Base-by-base conservation (phyloP, 64 coral and sea anemone species). In the Cladopsammia gracilis region DNA sequence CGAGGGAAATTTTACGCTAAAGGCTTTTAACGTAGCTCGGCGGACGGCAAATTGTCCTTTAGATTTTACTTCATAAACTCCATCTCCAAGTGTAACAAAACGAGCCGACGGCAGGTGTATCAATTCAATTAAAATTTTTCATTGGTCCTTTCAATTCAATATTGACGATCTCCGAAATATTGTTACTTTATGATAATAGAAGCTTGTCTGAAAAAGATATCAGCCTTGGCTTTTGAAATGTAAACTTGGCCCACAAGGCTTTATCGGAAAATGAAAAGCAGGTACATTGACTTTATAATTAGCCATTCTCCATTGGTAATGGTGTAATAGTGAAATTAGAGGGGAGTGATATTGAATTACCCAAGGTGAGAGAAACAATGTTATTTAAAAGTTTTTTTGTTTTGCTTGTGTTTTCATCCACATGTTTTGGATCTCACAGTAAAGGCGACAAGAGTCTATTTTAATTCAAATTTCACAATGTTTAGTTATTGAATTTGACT, bases 401-500 rank as follows among this genome's bases (percentile, higher is more conserved):
- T 34, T 44, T 60, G 25, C 18, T 64, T 64, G 57, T 64, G 57
- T 50, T 46, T 6, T 4, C 18, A 62, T 7, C 79, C 1, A 13
- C 58, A 50, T 68, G 18, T n/a, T 64, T 73, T 19, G 10, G 42
- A 20, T 64, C 80, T n/a, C 20, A 84, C 18, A 0, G 18, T 7
- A 1, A 24, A 49, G 80, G 80, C 5, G 46, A 23, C 80, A 18
- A 14, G 19, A 23, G 54, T 50, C 60, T 49, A 84, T 84, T 50
- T 84, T 84, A 84, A 84, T 84, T 84, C 80, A 84, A 84, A 84
- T 84, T 84, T 84, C 25, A 49, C 34, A 84, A 22, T 84, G 62
- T 84, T 84, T n/a, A 67, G 44, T 50, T 51, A 84, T 48, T 49
- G 48, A 84, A 61, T 84, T 84, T 84, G 80, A 67, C 61, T 68